Conservation (phyloP, 1,140 invertebrate species). For the Neodiprion pinetum region DNA sequence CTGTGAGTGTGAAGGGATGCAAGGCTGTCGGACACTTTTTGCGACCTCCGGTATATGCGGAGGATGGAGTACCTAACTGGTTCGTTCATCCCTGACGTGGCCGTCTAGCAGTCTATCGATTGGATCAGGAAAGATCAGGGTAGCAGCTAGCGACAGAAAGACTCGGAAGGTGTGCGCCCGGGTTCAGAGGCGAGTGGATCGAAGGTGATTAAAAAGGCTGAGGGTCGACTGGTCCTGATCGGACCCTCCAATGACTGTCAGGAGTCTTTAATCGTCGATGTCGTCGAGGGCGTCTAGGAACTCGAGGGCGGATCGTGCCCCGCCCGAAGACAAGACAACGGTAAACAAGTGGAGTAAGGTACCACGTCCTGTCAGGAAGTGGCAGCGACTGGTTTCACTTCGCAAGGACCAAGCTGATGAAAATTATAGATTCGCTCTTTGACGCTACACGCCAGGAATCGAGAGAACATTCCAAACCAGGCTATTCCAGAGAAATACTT, state of each 20-base stretch:
- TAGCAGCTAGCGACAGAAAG: slow-evolving; percentile 35
- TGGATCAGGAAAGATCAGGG: slow-evolving; percentile 46
- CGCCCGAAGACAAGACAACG: slow-evolving; percentile 40
- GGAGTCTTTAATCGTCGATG: background rate
- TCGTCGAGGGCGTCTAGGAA: background rate
- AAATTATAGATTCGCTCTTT: slow-evolving; percentile 8
- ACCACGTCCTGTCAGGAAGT: slow-evolving; percentile 43
- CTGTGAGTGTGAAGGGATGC: background rate
- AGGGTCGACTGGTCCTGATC: background rate
- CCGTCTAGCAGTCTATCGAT: slow-evolving; percentile 44
- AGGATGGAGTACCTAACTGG: background rate
- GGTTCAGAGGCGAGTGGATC: background rate
- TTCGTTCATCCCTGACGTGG: slow-evolving; percentile 38
- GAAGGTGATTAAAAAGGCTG: background rate
- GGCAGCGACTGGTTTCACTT: slow-evolving; percentile 26
- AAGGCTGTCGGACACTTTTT: background rate
- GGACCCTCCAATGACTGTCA: background rate
- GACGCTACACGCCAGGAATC: background rate
- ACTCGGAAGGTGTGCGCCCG: background rate
- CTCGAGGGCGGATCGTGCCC: slow-evolving; percentile 21
- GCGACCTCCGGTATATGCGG: background rate
- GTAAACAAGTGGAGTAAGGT: slow-evolving; percentile 50
- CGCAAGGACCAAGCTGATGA: slow-evolving; percentile 9
- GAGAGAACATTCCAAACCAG: background rate
- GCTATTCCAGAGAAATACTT: too few relatives aligned